These are phyloP conservation scores for Lamellibrachia satsuma DNA, from an alignment of 2,888 invertebrate genomes.

Conservation along the genomic window DNA sequence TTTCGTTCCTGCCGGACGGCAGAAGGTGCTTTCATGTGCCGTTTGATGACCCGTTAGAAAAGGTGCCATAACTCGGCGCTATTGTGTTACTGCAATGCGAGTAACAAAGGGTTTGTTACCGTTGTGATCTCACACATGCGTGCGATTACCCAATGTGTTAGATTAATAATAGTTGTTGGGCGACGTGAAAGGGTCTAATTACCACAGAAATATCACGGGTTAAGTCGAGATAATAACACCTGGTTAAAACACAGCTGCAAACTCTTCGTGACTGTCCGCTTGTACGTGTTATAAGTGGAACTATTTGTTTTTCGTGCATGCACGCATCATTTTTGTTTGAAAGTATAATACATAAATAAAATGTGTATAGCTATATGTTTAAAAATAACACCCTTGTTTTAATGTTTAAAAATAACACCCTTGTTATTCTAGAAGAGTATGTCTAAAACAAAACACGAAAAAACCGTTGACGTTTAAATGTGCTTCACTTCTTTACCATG, in stretches of 20 bases:
- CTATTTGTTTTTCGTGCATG: background rate
- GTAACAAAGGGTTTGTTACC: background rate
- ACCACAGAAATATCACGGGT: background rate
- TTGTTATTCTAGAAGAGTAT: background rate
- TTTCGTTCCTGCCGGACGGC: background rate
- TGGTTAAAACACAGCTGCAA: background rate
- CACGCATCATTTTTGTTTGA: too few species aligned
- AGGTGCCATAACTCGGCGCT: background rate
- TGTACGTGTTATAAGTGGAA: background rate
- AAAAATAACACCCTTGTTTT: background rate
- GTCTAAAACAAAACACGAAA: background rate
- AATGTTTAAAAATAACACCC: too few species aligned
- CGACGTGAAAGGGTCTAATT: background rate
- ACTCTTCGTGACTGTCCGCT: background rate
- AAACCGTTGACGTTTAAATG: background rate
- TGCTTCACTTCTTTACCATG: background rate
- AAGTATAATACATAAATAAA: too few species aligned
- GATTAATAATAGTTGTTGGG: background rate
- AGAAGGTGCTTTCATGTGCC: background rate
- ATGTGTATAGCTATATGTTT: too few species aligned
- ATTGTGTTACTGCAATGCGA: background rate
- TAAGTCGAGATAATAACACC: background rate
- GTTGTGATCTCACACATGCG: background rate
- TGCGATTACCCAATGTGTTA: background rate
- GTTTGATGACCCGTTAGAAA: background rate